Evolutionary conservation across 2,113 vertebrate genomes (phyloP), one percentile per base, ranked within the genome.

Genomic region (Lepisosteus oculatus): DNA sequence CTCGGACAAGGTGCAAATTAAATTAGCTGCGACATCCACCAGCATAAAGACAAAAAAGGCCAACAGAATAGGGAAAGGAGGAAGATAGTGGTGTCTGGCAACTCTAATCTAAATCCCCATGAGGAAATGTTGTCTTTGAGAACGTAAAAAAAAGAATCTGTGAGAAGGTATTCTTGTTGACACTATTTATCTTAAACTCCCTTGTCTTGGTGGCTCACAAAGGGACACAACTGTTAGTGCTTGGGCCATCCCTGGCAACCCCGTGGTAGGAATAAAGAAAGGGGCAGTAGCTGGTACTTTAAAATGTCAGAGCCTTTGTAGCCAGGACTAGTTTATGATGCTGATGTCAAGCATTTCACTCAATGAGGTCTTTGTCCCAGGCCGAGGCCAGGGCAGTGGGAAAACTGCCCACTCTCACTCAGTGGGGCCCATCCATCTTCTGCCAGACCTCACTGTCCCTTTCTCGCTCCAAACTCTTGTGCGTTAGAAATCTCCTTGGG

Each of bases 361-460:
- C 95, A 98, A 98, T 98, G 95, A 96, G 95, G 91, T 83, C 94
- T 96, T 98, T 99, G 96, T 99, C 91, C 91, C 84, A 88, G 89
- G 92, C 94, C 88, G 90, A 87, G 93, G 93, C 94, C 92, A 90
- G 92, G 95, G 93, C 92, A 97, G 96, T 97, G 95, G 94, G 97
- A 97, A 97, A 95, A 95, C 93, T 92, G 91, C 93, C 92, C 93
- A 93, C 90, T 92, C 94, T 94, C 90, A 94, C 93, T 93, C 92
- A 80, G 85, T 94, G 94, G 17, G 90, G 89, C 91, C 90, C 94
- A 97, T 98, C 95, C 95, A 96, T 98, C 96, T 98, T 95, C 91
- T 72, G 78, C 81, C 86, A 87, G 88, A 88, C 93, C 90, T 90
- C 85, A 88, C 93, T 55, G 90, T 85, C 87, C 91, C 65, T 88